phyloP scores from a whole-genome alignment of 2,888 invertebrate species.

The Lymantria monacha region DNA sequence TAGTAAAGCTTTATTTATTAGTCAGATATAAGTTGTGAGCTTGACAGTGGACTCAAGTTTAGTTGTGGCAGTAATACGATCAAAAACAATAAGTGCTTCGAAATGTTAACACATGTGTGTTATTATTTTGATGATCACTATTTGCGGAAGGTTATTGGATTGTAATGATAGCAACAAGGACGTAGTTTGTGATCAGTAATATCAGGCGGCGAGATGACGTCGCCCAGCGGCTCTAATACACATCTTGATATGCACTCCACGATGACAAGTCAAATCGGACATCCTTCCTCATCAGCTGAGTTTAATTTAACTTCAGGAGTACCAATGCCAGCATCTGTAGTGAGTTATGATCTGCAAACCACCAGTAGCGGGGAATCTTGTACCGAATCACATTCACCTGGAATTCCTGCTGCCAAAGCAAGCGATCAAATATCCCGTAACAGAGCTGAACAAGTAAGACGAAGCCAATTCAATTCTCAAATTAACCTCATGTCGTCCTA shows the following conservation, averaged over 20 bases:
- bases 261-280: conserved; percentile 48
- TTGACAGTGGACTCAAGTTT: neutral
- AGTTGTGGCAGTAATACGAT: neutral
- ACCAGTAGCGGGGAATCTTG: conserved; percentile 67
- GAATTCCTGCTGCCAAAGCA: conserved; percentile 72
- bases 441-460: conserved; percentile 93
- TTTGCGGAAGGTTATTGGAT: conserved; percentile 34
- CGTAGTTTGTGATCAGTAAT: conserved; percentile 37
- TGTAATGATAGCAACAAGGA: conserved; percentile 49
- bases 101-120: conserved; percentile 16
- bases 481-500: conserved; percentile 91
- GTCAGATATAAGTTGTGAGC: neutral
- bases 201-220: conserved; percentile 55
- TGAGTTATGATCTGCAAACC: conserved; percentile 46
- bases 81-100: conserved; percentile 1
- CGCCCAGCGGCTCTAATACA: conserved; percentile 51
- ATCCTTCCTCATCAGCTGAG: conserved; percentile 40
- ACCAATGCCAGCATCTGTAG: conserved; percentile 42
- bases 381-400: conserved; percentile 70
- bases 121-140: conserved; percentile 11
- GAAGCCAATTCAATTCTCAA: conserved; percentile 93
- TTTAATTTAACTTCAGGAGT: conserved; percentile 54
- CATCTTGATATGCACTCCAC: conserved; percentile 48
- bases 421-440: conserved; percentile 92
- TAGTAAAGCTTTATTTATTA: too few relatives aligned